Evolutionary conservation across 2,113 vertebrate genomes (phyloP).

Genomic region (Clarias batrachus): DNA sequence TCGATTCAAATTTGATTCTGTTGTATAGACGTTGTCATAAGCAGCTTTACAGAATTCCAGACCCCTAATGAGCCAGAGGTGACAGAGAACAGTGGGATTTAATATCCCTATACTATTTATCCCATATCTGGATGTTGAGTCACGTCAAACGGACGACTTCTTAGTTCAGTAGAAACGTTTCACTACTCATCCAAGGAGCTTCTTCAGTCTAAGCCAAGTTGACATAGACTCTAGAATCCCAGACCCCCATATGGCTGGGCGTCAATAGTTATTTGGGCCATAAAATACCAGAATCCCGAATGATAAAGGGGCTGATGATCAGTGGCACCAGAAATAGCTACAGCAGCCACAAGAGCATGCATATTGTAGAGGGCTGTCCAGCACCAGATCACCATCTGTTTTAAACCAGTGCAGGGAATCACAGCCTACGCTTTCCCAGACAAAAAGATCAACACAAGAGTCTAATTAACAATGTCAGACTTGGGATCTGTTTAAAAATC

Average conservation of each 20-base stretch:
- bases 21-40: background rate
- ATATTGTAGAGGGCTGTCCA: slow-evolving; percentile 42
- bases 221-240: background rate
- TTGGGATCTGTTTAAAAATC: background rate
- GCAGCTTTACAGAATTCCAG: background rate
- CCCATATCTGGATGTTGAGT: no score
- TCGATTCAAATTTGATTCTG: background rate
- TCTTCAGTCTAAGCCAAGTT: no score
- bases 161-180: no score
- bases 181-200: no score
- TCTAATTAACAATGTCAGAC: background rate
- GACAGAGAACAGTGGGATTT: background rate
- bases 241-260: slow-evolving; percentile 11
- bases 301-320: slow-evolving; percentile 59
- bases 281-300: slow-evolving; percentile 49
- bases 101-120: background rate
- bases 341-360: slow-evolving; percentile 49
- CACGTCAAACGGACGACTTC: no score
- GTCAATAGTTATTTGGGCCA: slow-evolving; percentile 62
- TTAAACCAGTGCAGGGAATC: slow-evolving; percentile 42
- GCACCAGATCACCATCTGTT: slow-evolving; percentile 59
- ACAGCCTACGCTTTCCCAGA: slow-evolving; percentile 42
- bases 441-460: slow-evolving; percentile 32
- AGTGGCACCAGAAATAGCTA: slow-evolving; percentile 66
- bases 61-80: background rate